Evolutionary conservation across 2,113 vertebrate genomes (phyloP).

Genomic region (Thymallus thymallus): DNA sequence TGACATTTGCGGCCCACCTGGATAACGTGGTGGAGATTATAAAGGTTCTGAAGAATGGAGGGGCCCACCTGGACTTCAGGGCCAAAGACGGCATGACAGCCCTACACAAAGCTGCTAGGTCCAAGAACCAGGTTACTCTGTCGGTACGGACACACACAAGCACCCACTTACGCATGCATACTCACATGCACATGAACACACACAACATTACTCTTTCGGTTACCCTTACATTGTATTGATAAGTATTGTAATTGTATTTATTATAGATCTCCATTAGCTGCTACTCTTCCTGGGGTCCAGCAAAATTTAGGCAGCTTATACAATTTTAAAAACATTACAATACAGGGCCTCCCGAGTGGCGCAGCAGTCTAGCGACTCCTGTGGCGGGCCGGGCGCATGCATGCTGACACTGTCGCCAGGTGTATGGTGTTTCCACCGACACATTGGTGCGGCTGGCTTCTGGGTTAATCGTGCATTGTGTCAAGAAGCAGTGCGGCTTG

Average conservation of each 20-base stretch:
- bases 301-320: no score
- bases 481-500: no score
- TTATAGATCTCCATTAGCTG: not conserved
- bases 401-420: no score
- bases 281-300: not conserved
- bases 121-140: constrained; percentile 82
- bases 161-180: not conserved
- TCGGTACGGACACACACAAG: constrained; percentile 69
- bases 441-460: no score
- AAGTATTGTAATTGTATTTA: no score
- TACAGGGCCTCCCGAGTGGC: no score
- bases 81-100: constrained; percentile 91
- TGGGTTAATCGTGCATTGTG: no score
- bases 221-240: no score
- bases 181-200: not conserved
- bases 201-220: not conserved
- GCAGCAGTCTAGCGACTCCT: no score
- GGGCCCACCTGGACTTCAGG: constrained; percentile 93
- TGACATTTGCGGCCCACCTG: constrained; percentile 85
- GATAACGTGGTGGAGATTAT: constrained; percentile 80
- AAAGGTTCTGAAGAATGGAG: constrained; percentile 85
- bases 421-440: no score
- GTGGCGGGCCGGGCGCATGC: no score
- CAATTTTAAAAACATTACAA: no score
- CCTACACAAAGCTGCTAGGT: constrained; percentile 87